Evolutionary conservation across 2,888 invertebrate species (phyloP), one percentile per base, ranked within the genome.

Genomic region (Torymus aiolomorphi): DNA sequence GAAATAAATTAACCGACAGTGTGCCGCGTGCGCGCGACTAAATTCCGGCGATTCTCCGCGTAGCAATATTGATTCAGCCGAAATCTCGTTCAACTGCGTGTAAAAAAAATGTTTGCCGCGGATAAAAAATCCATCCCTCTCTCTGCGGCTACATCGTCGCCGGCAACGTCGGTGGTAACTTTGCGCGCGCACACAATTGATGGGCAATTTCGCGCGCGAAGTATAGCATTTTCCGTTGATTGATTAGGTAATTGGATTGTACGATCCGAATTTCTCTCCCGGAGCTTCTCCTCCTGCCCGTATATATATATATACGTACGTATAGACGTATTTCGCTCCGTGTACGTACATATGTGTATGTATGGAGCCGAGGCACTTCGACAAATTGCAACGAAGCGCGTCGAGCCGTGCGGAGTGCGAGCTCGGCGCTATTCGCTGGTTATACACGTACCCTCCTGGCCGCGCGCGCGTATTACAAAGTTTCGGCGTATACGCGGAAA

Each of bases 231-330:
- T 70, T 57, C 67, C 56, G 63, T 59, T 57, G 78, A 78, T 78
- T 78, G 74, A 78, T 78, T 78, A 78, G 69, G 78, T 74, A 78
- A 78, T 78, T 70, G 78, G 57, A 69, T 63, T 49, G 66, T n/a
- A 14, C 49, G 63, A 65, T 49, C 76, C 24, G n/a, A 77, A 67
- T 78, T 78, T 59, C 73, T 61, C 54, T 59, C 51, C 61, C n/a
- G 11, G 52, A 42, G 62, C 10, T 51, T 31, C 20, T 18, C 16
- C 18, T 14, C 49, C 20, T 52, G 20, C 16, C 3, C 54, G 54
- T 52, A 14, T n/a, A 31, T 69, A 31, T 54, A 56, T 56, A 24
- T 13, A 67, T n/a, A 56, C 24, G 31, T 69, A 24, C 51, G 59
- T 24, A 24, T 24, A 24, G 24, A n/a, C n/a, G n/a, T n/a, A n/a